Percentiles rank a stretch among this genome's conserved stretches.
phyloP scores from a whole-genome alignment of 1,140 invertebrate species.

The Brachionus plicatilis region DNA sequence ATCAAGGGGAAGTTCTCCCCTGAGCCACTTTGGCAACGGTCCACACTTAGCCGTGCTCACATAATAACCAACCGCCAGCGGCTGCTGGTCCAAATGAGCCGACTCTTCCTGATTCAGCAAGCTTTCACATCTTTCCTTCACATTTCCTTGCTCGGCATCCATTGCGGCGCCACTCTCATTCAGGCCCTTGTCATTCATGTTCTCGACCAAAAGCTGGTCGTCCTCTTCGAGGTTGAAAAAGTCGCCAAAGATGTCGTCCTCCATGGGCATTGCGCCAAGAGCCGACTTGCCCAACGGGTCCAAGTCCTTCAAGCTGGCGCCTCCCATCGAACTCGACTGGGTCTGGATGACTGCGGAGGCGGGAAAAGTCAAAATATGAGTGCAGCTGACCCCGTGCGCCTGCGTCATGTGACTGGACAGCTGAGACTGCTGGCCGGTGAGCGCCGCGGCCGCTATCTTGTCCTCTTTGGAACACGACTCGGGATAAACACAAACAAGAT shows the following conservation, averaged over 20 bases:
- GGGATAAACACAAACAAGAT: constrained; percentile 82
- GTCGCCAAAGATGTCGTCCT: constrained; percentile 23
- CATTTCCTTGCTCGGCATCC: background rate
- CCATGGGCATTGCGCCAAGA: constrained; percentile 14
- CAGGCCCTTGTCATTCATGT: constrained; percentile 34
- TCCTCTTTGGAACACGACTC: constrained; percentile 61
- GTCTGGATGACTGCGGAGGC: constrained; percentile 86
- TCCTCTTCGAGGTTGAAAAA: constrained; percentile 22
- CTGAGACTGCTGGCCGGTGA: constrained; percentile 61
- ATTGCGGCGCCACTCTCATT: background rate
- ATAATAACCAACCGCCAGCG: constrained; percentile 90
- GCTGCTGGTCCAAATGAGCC: constrained; percentile 79
- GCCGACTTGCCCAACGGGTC: background rate
- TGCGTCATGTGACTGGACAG: constrained; percentile 69
- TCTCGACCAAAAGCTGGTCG: background rate
- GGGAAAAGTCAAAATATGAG: constrained; percentile 96
- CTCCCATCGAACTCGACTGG: background rate
- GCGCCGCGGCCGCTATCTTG: constrained; percentile 48
- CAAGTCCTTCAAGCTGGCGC: background rate
- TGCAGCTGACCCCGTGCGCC: constrained; percentile 79
- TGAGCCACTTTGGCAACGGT: constrained; percentile 78
- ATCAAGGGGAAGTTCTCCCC: constrained; percentile 51
- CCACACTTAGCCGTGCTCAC: constrained; percentile 92
- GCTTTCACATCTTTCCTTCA: constrained; percentile 11
- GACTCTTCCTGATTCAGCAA: constrained; percentile 48